These are phyloP conservation scores for Prosapia bicincta DNA, from an alignment of 2,888 invertebrate species.

Conservation along the genomic window DNA sequence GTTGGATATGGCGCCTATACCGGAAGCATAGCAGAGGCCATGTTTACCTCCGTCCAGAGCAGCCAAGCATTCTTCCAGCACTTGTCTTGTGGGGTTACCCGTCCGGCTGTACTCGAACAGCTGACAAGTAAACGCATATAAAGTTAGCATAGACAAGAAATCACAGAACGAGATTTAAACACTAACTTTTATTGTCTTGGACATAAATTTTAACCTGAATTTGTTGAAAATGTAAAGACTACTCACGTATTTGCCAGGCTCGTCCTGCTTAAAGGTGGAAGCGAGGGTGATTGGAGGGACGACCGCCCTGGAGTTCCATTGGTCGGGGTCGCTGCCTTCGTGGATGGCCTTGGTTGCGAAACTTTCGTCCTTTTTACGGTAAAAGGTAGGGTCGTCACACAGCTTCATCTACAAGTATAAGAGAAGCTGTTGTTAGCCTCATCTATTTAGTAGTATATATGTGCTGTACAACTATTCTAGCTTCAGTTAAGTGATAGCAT, in stretches of 20 bases:
- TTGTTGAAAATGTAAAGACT: no score
- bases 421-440: no score
- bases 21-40: conserved; percentile 81
- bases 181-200: no score
- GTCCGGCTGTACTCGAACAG: conserved; percentile 90
- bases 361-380: conserved; percentile 44
- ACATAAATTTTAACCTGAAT: no score
- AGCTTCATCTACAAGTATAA: no score
- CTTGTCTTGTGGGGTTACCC: conserved; percentile 90
- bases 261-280: conserved; percentile 89
- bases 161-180: no score
- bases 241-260: conserved; percentile 67
- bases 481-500: no score
- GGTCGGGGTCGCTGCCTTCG: conserved; percentile 84
- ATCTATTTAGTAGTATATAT: no score
- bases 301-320: conserved; percentile 82
- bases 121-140: no score
- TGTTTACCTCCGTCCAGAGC: conserved; percentile 85
- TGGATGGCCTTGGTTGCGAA: conserved; percentile 93
- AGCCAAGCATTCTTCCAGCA: conserved; percentile 85
- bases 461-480: no score
- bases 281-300: conserved; percentile 87
- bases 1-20: conserved; percentile 80
- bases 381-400: neutral
- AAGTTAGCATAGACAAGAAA: no score